These are phyloP conservation scores for Drosophila guanche DNA, from an alignment of 1,140 invertebrate species.

Conservation along the genomic window DNA sequence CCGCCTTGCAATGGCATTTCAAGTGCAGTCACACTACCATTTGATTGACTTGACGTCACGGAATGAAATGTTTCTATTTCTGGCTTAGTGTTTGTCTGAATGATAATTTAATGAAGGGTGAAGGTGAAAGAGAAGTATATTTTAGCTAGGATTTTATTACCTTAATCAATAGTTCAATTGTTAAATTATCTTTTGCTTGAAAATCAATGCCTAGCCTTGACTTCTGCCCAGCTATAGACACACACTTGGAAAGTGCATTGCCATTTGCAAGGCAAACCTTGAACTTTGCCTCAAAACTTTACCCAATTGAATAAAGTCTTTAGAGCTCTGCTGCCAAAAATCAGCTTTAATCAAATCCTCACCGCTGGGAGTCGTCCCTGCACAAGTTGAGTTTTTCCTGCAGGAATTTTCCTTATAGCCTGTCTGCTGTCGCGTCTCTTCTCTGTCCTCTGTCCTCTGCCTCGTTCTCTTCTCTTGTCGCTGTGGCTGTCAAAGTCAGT, in stretches of 20 bases:
- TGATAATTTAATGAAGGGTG: too few species aligned
- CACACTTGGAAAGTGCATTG: too few species aligned
- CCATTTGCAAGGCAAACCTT: not conserved
- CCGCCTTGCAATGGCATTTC: constrained; percentile 20
- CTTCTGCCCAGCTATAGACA: too few species aligned
- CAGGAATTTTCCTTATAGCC: constrained; percentile 28
- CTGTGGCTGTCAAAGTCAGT: constrained; percentile 60
- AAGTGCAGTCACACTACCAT: constrained; percentile 44
- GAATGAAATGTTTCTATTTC: constrained; percentile 14
- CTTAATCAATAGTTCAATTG: too few species aligned
- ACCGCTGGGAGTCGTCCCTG: constrained; percentile 10
- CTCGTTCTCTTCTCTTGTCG: constrained; percentile 24
- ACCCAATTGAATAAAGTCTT: constrained; percentile 27
- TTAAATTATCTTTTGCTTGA: too few species aligned
- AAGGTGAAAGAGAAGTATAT: too few species aligned
- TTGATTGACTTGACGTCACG: constrained; percentile 37
- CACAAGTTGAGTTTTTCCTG: constrained; percentile 46
- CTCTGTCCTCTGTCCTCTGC: not conserved
- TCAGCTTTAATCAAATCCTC: constrained; percentile 44
- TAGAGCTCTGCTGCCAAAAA: constrained; percentile 30
- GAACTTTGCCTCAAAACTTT: constrained; percentile 37
- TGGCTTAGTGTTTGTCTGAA: not conserved
- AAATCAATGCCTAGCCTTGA: too few species aligned
- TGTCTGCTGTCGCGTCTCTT: too few species aligned
- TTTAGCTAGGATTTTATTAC: too few species aligned